Evolutionary conservation across 1,140 invertebrate genomes (phyloP).

Genomic region (Rhopalosiphum maidis): DNA sequence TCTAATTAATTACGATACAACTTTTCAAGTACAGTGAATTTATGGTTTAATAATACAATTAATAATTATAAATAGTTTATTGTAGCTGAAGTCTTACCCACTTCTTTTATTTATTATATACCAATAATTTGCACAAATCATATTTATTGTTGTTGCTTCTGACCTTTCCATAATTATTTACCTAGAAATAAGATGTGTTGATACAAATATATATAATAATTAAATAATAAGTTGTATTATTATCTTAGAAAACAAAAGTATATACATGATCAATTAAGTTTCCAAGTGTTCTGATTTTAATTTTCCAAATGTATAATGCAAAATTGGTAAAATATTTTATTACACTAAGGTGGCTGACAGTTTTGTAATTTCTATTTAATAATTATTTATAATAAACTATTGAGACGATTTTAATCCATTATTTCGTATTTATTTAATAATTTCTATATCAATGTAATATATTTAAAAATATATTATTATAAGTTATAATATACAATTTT

Average conservation of each 20-base stretch:
- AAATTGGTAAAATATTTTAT: constrained; percentile 51
- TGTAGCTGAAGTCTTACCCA: neutral
- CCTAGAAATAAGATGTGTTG: constrained; percentile 45
- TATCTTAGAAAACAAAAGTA: constrained; percentile 38
- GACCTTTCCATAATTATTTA: constrained; percentile 14
- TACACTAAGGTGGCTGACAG: constrained; percentile 23
- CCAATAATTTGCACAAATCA: neutral
- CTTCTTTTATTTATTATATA: neutral
- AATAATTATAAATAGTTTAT: neutral
- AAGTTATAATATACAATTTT: neutral
- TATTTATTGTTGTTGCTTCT: constrained; percentile 24
- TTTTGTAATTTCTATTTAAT: constrained; percentile 48
- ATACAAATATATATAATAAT: constrained; percentile 18
- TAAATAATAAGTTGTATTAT: constrained; percentile 41
- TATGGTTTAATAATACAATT: neutral
- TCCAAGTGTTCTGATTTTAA: constrained; percentile 23
- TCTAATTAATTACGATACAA: neutral
- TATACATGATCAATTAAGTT: constrained; percentile 36
- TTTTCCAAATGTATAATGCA: constrained; percentile 34
- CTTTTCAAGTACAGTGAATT: neutral
- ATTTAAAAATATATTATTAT: neutral
- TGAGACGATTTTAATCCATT: constrained; percentile 37
- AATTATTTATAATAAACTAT: constrained; percentile 48
- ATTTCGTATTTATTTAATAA: constrained; percentile 20
- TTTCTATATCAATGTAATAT: neutral